These are phyloP conservation scores for Platorchestia sp. DNA, from an alignment of 1,140 invertebrate genomes.

Conservation along the genomic window DNA sequence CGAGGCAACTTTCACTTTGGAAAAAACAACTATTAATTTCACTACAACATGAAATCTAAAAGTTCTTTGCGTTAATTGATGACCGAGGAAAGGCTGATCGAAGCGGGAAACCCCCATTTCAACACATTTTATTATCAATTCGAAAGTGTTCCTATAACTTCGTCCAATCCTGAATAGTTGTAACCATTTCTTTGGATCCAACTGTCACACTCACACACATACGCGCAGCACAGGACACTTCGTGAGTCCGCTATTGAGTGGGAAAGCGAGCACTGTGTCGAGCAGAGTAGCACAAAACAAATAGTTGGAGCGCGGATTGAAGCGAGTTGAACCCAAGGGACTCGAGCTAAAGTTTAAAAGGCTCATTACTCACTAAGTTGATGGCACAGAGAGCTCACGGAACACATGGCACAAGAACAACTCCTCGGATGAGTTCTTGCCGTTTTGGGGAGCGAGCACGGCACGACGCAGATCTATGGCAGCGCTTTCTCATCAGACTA, in stretches of 20 bases:
- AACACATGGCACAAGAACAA: constrained; percentile 18
- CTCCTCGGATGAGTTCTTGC: neutral
- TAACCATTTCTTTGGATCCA: neutral
- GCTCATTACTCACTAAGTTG: constrained; percentile 37
- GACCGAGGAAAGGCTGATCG: neutral
- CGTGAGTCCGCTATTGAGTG: too few species aligned
- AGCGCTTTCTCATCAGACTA: constrained; percentile 4
- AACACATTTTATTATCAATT: neutral
- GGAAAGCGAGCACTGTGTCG: neutral
- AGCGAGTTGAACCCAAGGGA: neutral
- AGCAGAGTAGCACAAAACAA: neutral
- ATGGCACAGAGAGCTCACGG: constrained; percentile 31
- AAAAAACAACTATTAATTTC: neutral
- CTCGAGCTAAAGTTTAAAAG: neutral
- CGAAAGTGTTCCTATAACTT: neutral
- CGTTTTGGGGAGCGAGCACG: neutral
- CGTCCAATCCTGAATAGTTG: neutral
- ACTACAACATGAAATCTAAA: neutral
- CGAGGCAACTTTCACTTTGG: neutral
- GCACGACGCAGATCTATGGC: constrained; percentile 33
- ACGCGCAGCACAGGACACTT: neutral
- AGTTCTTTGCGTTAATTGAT: neutral
- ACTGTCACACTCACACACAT: neutral
- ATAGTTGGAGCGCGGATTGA: neutral
- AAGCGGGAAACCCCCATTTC: neutral